Percentiles rank a stretch among this genome's conserved stretches.
These are phyloP conservation scores for Chloroclysta siterata DNA, from an alignment of 2,888 invertebrate genomes.

Conservation along the genomic window DNA sequence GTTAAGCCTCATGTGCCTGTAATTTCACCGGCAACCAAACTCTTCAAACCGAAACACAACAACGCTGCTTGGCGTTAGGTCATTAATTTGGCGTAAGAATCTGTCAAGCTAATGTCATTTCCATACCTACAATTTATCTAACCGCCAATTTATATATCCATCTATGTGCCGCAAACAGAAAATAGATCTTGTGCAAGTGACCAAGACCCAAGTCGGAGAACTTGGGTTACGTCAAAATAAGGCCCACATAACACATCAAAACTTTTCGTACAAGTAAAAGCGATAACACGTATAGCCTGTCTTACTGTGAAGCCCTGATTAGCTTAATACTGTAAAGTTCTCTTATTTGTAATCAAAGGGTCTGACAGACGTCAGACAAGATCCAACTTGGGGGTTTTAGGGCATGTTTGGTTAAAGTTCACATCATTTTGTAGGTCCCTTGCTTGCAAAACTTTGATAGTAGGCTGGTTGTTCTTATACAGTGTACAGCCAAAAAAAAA, in stretches of 20 bases:
- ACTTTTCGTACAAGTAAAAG: neutral
- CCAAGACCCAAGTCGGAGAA: too few relatives aligned
- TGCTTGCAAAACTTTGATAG: conserved; percentile 1
- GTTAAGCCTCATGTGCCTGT: too few relatives aligned
- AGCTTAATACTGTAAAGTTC: conserved; percentile 34
- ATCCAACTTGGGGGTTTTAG: conserved; percentile 16
- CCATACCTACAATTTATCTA: too few relatives aligned
- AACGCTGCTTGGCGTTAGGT: too few relatives aligned
- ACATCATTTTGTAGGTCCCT: conserved; percentile 7
- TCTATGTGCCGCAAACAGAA: too few relatives aligned
- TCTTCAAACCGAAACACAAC: too few relatives aligned
- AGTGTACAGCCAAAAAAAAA: too few relatives aligned
- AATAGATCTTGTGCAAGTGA: too few relatives aligned
- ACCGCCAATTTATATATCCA: too few relatives aligned
- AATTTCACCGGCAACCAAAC: too few relatives aligned
- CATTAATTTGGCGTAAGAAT: too few relatives aligned
- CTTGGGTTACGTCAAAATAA: neutral
- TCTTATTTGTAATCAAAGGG: conserved; percentile 38
- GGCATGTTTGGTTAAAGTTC: conserved; percentile 26
- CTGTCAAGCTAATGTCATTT: too few relatives aligned
- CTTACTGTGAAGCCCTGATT: conserved; percentile 21
- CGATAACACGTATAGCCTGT: conserved; percentile 10
- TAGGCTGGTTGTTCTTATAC: neutral
- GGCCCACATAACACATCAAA: neutral
- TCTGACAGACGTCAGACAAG: conserved; percentile 24